phyloP scores from a whole-genome alignment of 2,888 invertebrate genomes.

The Parelbella ahira region DNA sequence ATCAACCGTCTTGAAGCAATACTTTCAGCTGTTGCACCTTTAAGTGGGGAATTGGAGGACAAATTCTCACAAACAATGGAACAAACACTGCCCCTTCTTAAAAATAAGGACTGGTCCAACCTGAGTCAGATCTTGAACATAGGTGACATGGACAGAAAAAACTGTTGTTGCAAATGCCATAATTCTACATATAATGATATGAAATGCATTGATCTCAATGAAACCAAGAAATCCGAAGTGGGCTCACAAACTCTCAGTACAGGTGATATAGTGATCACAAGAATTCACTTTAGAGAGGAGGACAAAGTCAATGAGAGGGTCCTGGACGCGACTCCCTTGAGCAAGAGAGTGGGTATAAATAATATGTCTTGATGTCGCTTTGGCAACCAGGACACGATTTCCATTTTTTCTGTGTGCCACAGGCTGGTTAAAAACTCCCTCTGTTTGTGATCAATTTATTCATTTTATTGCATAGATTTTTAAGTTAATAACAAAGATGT shows the following conservation, averaged over 20 bases:
- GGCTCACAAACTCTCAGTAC: constrained; percentile 93
- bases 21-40: constrained; percentile 87
- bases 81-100: constrained; percentile 74
- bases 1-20: constrained; percentile 93
- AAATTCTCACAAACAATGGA: constrained; percentile 77
- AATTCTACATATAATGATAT: constrained; percentile 59
- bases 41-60: constrained; percentile 82
- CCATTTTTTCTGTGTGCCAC: constrained; percentile 68
- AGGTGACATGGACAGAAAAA: constrained; percentile 63
- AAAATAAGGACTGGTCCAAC: constrained; percentile 77
- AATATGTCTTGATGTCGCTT: constrained; percentile 71
- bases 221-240: constrained; percentile 74
- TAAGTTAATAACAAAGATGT: constrained; percentile 43
- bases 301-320: constrained; percentile 70
- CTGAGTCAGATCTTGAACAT: constrained; percentile 73
- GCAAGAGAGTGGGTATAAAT: constrained; percentile 64
- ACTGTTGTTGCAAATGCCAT: constrained; percentile 81
- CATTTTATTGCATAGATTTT: constrained; percentile 48
- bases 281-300: constrained; percentile 83
- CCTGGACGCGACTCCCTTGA: constrained; percentile 67
- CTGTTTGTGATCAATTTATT: constrained; percentile 62
- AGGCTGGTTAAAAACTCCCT: constrained; percentile 58
- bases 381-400: constrained; percentile 43
- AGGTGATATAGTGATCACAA: constrained; percentile 95
- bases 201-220: constrained; percentile 70